These are phyloP conservation scores for Aurelia sp. DNA, from an alignment of 30 jellyfish, hydroid and myxozoan species.

Conservation along the genomic window DNA sequence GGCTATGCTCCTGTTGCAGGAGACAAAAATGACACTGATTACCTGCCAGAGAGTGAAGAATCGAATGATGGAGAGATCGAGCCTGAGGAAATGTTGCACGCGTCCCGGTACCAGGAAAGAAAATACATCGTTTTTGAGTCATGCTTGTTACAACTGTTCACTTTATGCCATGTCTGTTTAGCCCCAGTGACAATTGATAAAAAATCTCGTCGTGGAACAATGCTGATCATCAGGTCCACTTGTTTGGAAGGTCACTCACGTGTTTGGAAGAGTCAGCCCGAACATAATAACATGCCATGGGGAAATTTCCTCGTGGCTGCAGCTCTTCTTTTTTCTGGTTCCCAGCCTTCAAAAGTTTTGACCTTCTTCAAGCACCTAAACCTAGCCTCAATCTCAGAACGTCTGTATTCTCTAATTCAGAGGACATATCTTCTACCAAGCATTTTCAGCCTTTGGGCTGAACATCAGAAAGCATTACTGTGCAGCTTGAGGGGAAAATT, in stretches of 20 bases:
- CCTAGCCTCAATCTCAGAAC: slow-evolving; percentile 3
- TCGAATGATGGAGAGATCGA: too few species aligned
- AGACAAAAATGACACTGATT: background rate
- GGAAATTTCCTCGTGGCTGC: slow-evolving; percentile 50
- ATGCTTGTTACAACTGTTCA: too few species aligned
- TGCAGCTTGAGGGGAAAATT: too few species aligned
- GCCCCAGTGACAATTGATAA: slow-evolving; percentile 27
- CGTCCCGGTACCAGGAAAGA: too few species aligned
- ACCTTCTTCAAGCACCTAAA: slow-evolving; percentile 17
- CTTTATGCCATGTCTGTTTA: slow-evolving; percentile 3
- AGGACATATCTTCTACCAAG: too few species aligned
- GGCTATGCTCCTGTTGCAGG: background rate
- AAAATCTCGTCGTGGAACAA: background rate
- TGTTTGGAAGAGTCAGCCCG: slow-evolving; percentile 23
- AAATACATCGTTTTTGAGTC: too few species aligned
- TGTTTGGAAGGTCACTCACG: slow-evolving; percentile 21
- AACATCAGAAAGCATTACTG: too few species aligned
- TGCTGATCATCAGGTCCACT: background rate
- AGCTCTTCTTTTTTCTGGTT: slow-evolving; percentile 13
- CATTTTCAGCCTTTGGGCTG: too few species aligned
- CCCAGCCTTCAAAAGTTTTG: slow-evolving; percentile 29
- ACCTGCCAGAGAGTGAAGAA: background rate
- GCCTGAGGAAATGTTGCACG: too few species aligned
- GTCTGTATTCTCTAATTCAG: too few species aligned
- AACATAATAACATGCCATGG: slow-evolving; percentile 28